A percentile compares a stretch with the other conserved stretches of the same genome.
These are phyloP conservation scores for Salvator merianae DNA, from an alignment of 2,113 vertebrate species.

Conservation along the genomic window DNA sequence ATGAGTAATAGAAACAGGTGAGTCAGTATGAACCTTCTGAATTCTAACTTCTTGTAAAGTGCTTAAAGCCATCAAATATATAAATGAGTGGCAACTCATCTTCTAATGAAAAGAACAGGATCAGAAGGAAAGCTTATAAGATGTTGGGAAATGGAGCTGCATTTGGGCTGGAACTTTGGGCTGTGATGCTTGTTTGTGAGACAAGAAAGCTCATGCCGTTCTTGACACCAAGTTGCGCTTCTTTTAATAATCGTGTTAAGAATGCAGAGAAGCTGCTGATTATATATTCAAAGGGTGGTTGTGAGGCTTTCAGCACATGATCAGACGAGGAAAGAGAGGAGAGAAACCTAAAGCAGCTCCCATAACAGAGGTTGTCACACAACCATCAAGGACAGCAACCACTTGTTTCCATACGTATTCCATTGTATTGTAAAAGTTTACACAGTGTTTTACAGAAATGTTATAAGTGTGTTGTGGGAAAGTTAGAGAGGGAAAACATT, in stretches of 20 bases:
- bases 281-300: not conserved
- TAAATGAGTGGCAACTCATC: not conserved
- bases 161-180: not conserved
- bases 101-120: not conserved
- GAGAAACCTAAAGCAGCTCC: not conserved
- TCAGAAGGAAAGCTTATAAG: not conserved
- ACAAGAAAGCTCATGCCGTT: not conserved
- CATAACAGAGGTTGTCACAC: too few species aligned
- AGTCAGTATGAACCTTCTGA: not conserved
- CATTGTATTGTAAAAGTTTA: too few species aligned
- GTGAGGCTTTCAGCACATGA: not conserved
- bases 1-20: not conserved
- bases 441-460: too few species aligned
- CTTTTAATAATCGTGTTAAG: slow-evolving; percentile 13
- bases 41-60: not conserved
- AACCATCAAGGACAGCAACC: too few species aligned
- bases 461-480: too few species aligned
- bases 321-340: not conserved
- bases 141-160: not conserved
- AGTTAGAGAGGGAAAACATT: too few species aligned
- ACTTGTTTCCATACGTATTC: too few species aligned
- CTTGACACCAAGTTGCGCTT: not conserved
- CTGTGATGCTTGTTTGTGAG: not conserved
- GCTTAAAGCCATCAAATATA: not conserved
- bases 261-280: not conserved